Conservation (phyloP, 1,140 invertebrate genomes). For the Camponotus vicinus region DNA sequence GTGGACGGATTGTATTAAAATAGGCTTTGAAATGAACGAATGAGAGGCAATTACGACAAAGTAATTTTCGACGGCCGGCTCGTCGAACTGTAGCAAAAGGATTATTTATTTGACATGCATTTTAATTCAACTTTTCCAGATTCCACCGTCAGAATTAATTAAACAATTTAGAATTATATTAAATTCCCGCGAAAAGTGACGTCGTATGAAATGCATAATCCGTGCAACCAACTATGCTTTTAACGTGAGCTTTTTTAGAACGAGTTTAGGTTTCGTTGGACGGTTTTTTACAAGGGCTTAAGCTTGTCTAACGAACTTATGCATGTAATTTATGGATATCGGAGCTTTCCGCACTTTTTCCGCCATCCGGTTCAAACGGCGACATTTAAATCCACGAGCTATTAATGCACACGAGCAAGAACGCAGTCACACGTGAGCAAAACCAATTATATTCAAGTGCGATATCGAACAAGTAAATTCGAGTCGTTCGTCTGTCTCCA, state of each 20-base stretch:
- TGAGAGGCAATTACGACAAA: slow-evolving; percentile 53
- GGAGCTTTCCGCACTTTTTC: neutral
- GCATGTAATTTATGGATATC: slow-evolving; percentile 39
- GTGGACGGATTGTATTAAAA: slow-evolving; percentile 44
- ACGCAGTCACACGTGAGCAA: slow-evolving; percentile 15
- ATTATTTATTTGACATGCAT: slow-evolving; percentile 61
- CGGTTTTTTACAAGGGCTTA: slow-evolving; percentile 23
- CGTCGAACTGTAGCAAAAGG: slow-evolving; percentile 31
- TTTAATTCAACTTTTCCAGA: slow-evolving; percentile 66
- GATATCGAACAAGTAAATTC: slow-evolving; percentile 41
- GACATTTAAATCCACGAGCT: slow-evolving; percentile 9
- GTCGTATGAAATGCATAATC: slow-evolving; percentile 9
- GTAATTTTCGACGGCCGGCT: slow-evolving; percentile 59
- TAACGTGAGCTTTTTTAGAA: slow-evolving; percentile 46
- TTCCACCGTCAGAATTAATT: slow-evolving; percentile 44
- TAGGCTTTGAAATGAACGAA: slow-evolving; percentile 46
- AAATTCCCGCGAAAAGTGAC: slow-evolving; percentile 32
- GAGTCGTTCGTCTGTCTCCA: slow-evolving; percentile 34
- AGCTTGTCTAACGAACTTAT: slow-evolving; percentile 49
- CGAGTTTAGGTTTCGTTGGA: slow-evolving; percentile 28
- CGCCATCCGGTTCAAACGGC: neutral
- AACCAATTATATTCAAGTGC: slow-evolving; percentile 25
- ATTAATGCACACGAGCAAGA: slow-evolving; percentile 17
- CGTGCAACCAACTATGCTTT: slow-evolving; percentile 53
- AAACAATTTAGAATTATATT: slow-evolving; percentile 53